These are phyloP conservation scores for Phenganax marumi DNA, from an alignment of 92 coral and sea anemone species.

Conservation along the genomic window DNA sequence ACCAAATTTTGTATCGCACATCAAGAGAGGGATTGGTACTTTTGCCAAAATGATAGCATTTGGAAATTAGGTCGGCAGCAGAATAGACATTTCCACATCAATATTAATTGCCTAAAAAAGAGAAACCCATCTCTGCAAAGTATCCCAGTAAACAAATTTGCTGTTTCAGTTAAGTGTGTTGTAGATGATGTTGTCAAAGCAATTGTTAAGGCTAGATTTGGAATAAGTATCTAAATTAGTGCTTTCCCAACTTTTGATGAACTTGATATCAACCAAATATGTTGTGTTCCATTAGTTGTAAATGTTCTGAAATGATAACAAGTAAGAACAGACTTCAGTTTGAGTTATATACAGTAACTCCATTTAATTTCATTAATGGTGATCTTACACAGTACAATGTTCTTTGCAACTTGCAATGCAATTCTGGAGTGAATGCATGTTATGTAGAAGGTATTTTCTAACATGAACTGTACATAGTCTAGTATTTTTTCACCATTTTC, in stretches of 20 bases:
- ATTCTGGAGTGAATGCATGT: no score
- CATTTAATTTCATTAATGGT: no score
- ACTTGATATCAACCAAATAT: neutral
- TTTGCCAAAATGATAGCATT: neutral
- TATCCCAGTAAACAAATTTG: neutral
- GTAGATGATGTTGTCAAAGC: neutral
- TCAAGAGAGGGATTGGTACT: slow-evolving; percentile 18
- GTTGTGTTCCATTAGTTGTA: neutral
- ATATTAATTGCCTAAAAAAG: slow-evolving; percentile 6
- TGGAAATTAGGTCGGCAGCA: slow-evolving; percentile 6
- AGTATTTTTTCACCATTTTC: no score
- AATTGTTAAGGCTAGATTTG: slow-evolving; percentile 10
- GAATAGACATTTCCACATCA: slow-evolving; percentile 12
- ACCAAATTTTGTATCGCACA: neutral
- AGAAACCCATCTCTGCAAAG: neutral
- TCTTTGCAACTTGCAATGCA: no score
- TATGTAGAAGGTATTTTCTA: no score
- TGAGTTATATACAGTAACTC: no score
- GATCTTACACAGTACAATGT: no score
- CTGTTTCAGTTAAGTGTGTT: neutral
- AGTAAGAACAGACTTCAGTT: no score
- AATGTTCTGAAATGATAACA: no score
- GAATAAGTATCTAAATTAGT: neutral
- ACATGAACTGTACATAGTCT: no score
- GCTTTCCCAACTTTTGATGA: no score